Conservation (phyloP, 2,113 vertebrate genomes). For the Calcarius ornatus region DNA sequence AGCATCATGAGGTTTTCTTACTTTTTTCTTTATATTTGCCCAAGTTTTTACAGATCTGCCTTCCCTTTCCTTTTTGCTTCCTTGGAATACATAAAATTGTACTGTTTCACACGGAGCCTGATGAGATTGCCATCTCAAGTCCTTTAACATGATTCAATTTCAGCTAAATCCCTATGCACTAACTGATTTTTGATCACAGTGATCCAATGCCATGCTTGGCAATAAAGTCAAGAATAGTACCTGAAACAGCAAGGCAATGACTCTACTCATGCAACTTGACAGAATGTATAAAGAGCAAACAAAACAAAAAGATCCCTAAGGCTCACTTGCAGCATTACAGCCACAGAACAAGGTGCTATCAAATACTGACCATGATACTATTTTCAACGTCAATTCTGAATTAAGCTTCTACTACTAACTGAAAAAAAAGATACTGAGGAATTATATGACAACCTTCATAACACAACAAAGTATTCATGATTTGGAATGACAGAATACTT, state of each 20-base stretch:
- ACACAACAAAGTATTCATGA: background rate
- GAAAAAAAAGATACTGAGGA: background rate
- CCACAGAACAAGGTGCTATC: background rate
- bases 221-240: background rate
- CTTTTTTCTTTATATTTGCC: background rate
- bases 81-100: rapidly evolving
- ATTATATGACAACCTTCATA: background rate
- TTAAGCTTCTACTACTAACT: background rate
- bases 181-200: background rate
- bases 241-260: background rate
- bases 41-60: background rate
- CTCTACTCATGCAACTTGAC: background rate
- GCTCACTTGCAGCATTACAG: background rate
- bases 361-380: background rate
- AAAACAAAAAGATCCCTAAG: background rate
- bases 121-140: background rate
- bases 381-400: background rate
- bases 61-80: background rate
- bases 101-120: background rate
- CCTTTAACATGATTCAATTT: background rate
- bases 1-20: background rate
- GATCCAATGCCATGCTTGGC: background rate
- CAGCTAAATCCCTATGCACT: background rate
- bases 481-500: background rate
- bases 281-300: background rate